Conservation (phyloP, 2,113 vertebrate species). For the Taxidea taxus region DNA sequence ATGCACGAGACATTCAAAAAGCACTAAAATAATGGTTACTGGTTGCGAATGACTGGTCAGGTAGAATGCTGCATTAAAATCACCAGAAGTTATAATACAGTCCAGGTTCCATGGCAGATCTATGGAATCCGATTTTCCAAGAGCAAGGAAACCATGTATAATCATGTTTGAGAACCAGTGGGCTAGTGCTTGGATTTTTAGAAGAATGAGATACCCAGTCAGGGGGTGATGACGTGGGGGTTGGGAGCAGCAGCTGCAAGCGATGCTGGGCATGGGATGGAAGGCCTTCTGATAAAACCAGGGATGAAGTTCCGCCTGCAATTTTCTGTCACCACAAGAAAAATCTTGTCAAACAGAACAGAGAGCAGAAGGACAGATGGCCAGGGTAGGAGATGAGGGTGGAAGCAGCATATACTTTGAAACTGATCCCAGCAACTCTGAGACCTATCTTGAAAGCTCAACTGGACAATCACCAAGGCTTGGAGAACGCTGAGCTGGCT, state of each 20-base stretch:
- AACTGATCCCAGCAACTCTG: background rate
- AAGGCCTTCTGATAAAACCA: background rate
- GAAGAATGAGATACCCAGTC: background rate
- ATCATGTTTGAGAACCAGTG: background rate
- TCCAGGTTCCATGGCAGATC: background rate
- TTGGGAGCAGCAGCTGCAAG: background rate
- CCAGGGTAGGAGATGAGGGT: background rate
- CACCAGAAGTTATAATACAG: background rate
- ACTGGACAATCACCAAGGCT: background rate
- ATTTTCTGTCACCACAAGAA: background rate
- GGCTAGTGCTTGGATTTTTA: background rate
- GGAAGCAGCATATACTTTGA: background rate
- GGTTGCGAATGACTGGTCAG: background rate
- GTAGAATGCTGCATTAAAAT: background rate
- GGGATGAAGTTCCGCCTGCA: background rate
- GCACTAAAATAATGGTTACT: background rate
- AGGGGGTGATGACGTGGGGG: fast-evolving
- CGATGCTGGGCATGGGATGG: background rate
- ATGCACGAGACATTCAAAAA: background rate
- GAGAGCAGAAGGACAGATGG: background rate
- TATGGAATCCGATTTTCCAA: background rate
- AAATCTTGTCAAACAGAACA: background rate
- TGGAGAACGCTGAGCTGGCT: background rate
- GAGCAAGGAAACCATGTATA: background rate
- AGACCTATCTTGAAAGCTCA: background rate